Conservation (phyloP, 64 coral and sea anemone species). For the Pachyseris speciosa region DNA sequence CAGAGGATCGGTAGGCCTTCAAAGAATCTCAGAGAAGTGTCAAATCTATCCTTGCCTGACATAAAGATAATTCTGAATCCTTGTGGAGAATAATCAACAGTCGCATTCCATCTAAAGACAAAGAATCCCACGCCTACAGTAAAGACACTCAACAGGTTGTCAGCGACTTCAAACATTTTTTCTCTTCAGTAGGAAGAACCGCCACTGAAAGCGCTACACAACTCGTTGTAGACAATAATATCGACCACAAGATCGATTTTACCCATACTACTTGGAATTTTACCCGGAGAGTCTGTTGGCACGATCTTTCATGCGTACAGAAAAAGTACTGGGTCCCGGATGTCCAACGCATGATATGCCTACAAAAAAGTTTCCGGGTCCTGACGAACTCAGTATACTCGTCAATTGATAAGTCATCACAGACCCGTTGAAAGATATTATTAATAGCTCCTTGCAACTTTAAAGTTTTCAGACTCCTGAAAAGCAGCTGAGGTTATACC, state of each 20-base stretch:
- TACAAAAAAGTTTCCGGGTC: slow-evolving; percentile 14
- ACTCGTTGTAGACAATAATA: not conserved
- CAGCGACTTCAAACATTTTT: no score
- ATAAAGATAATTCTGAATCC: slow-evolving; percentile 18
- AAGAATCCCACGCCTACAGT: not conserved
- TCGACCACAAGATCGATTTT: not conserved
- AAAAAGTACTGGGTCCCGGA: no score
- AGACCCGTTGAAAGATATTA: not conserved
- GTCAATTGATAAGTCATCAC: not conserved
- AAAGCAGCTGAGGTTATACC: slow-evolving; percentile 41
- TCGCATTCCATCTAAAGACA: not conserved
- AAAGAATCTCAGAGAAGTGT: no score
- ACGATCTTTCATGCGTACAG: no score
- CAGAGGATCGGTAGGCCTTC: not conserved
- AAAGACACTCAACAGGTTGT: not conserved
- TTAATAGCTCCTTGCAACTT: not conserved
- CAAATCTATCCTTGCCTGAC: not conserved
- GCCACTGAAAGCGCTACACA: no score
- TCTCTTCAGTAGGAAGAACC: not conserved
- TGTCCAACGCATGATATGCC: slow-evolving; percentile 3
- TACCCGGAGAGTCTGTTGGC: slow-evolving; percentile 19
- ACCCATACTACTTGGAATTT: not conserved
- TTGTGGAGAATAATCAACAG: slow-evolving; percentile 46
- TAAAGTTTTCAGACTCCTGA: not conserved
- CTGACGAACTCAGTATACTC: slow-evolving; percentile 1